Conservation (phyloP, 2,113 vertebrate species). For the Clarias macrocephalus region DNA sequence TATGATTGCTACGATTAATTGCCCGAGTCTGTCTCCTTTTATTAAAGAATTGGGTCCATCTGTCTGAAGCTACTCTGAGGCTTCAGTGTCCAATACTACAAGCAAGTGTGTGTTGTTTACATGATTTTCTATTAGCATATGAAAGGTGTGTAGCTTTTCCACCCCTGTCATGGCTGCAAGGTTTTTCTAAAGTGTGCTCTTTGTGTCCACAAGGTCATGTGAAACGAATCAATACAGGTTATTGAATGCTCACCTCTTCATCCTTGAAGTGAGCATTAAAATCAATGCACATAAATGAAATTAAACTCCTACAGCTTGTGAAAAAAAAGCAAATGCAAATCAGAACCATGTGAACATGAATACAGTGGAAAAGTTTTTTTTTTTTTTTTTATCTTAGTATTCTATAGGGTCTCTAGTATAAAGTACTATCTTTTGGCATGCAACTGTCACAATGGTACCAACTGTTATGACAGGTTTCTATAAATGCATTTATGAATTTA, state of each 20-base stretch:
- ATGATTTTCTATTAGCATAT: constrained; percentile 46
- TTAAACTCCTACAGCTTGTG: constrained; percentile 68
- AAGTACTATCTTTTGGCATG: background rate
- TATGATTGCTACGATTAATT: constrained; percentile 49
- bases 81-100: constrained; percentile 15
- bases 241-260: constrained; percentile 59
- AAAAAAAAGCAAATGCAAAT: constrained; percentile 60
- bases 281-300: constrained; percentile 74
- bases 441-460: background rate
- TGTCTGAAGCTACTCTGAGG: constrained; percentile 36
- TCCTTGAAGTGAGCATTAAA: constrained; percentile 70
- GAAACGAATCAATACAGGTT: constrained; percentile 67
- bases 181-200: constrained; percentile 26
- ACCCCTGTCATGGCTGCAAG: background rate
- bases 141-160: constrained; percentile 3
- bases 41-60: constrained; percentile 47
- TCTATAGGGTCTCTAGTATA: background rate
- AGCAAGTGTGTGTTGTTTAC: background rate
- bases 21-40: constrained; percentile 29
- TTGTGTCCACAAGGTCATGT: constrained; percentile 71
- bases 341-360: constrained; percentile 72
- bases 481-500: background rate
- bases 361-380: constrained; percentile 61
- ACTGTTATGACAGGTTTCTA: background rate
- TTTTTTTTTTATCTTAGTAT: background rate